These are phyloP conservation scores for Poecilia latipinna DNA, from an alignment of 2,113 vertebrate genomes.

Conservation along the genomic window DNA sequence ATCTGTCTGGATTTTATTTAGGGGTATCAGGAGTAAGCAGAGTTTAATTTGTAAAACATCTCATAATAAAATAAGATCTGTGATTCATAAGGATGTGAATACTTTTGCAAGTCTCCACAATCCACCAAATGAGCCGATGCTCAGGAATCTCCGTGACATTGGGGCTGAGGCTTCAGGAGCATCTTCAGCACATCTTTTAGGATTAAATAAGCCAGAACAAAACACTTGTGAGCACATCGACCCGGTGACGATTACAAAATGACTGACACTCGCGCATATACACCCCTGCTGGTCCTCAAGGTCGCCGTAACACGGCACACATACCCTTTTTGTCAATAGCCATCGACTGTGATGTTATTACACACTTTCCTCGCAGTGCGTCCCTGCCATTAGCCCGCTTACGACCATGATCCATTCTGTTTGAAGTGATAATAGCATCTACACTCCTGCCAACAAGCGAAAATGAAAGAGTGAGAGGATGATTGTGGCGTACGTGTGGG, in stretches of 20 bases:
- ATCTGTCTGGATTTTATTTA: background rate
- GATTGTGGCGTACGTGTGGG: slow-evolving; percentile 51
- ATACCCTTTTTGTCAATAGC: slow-evolving; percentile 70
- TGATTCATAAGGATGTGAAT: background rate
- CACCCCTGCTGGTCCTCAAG: slow-evolving; percentile 61
- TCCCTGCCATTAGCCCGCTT: slow-evolving; percentile 68
- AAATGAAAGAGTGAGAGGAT: slow-evolving; percentile 60
- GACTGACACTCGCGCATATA: slow-evolving; percentile 43
- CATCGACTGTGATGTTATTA: slow-evolving; percentile 74
- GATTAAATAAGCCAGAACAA: slow-evolving; percentile 20
- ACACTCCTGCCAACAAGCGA: slow-evolving; percentile 55
- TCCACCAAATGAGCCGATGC: slow-evolving; percentile 5
- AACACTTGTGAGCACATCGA: slow-evolving; percentile 18
- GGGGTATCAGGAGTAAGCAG: too few species aligned
- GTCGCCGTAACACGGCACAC: slow-evolving; percentile 50
- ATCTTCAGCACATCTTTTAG: slow-evolving; percentile 19
- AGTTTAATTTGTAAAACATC: too few species aligned
- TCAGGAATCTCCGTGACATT: background rate
- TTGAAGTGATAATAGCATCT: slow-evolving; percentile 73
- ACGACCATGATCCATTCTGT: slow-evolving; percentile 75
- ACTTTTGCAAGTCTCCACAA: background rate
- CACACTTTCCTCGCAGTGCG: slow-evolving; percentile 60
- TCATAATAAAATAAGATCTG: background rate
- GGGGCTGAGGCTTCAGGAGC: slow-evolving; percentile 8
- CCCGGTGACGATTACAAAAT: slow-evolving; percentile 18